Evolutionary conservation across 2,888 invertebrate species (phyloP).

Genomic region (Athalia circularis): DNA sequence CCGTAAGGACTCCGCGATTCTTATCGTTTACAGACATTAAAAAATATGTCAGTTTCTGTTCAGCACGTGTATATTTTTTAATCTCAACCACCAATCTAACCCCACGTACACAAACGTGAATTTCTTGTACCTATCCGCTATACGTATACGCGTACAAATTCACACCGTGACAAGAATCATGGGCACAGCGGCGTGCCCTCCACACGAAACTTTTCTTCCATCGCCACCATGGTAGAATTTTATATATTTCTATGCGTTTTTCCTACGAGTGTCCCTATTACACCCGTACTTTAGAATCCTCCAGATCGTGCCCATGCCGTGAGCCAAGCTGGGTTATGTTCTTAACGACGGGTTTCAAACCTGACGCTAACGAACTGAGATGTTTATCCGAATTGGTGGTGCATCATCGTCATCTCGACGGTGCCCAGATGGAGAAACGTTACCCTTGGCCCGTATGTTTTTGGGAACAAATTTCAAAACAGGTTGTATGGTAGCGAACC

Average conservation of each 20-base stretch:
- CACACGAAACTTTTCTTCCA: too few relatives aligned
- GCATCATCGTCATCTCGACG: slow-evolving; percentile 60
- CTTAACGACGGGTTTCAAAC: slow-evolving; percentile 48
- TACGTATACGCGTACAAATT: too few relatives aligned
- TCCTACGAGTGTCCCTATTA: too few relatives aligned
- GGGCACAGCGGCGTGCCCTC: too few relatives aligned
- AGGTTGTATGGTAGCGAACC: too few relatives aligned
- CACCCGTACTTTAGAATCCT: too few relatives aligned
- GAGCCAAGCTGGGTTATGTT: slow-evolving; percentile 27
- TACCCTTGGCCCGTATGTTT: slow-evolving; percentile 50
- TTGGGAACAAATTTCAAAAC: too few relatives aligned
- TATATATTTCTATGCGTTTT: too few relatives aligned
- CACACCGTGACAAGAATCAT: too few relatives aligned
- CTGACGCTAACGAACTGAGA: slow-evolving; percentile 65
- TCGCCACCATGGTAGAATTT: too few relatives aligned
- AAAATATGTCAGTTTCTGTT: slow-evolving; percentile 45
- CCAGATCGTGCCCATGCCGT: neutral
- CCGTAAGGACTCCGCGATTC: slow-evolving; percentile 37
- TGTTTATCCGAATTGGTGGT: slow-evolving; percentile 60
- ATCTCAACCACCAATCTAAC: slow-evolving; percentile 38
- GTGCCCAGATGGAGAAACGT: neutral
- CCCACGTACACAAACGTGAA: slow-evolving; percentile 4
- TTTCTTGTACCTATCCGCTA: neutral
- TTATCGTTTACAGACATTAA: slow-evolving; percentile 27
- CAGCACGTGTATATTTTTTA: slow-evolving; percentile 42